These are phyloP conservation scores for Tinamus guttatus DNA, from an alignment of 2,113 vertebrate genomes.

Conservation along the genomic window DNA sequence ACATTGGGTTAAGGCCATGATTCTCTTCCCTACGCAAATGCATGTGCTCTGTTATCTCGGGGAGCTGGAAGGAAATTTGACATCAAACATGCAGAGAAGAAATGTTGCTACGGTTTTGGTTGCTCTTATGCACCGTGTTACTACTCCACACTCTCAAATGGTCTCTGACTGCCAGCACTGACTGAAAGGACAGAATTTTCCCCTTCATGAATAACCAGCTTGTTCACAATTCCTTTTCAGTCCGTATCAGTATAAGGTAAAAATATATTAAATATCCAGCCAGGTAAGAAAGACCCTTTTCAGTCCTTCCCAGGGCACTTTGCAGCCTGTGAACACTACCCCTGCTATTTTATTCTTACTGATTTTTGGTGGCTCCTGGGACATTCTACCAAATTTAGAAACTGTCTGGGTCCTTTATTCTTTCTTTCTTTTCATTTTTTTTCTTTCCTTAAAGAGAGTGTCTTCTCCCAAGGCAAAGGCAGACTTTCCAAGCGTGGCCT, in stretches of 20 bases:
- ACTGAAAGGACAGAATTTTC: background rate
- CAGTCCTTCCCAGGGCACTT: background rate
- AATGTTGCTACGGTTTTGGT: fast-evolving
- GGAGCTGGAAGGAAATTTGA: background rate
- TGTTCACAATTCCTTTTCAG: background rate
- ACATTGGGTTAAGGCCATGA: background rate
- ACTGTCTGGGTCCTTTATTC: background rate
- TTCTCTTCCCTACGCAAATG: background rate
- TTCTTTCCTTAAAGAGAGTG: background rate
- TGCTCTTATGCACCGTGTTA: fast-evolving
- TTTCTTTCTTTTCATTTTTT: background rate
- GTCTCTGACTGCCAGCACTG: background rate
- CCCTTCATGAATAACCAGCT: background rate
- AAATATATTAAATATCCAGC: background rate
- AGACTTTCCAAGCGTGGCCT: fast-evolving
- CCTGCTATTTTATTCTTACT: background rate
- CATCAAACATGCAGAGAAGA: background rate
- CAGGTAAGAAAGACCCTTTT: background rate
- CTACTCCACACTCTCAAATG: background rate
- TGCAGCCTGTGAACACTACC: background rate
- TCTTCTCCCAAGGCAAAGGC: constrained; percentile 9
- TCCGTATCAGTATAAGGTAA: background rate
- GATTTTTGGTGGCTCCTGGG: background rate
- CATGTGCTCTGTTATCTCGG: background rate
- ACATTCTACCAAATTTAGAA: background rate